These are phyloP conservation scores for Mormoops blainvillei DNA, from an alignment of 2,113 vertebrate genomes.

Conservation along the genomic window DNA sequence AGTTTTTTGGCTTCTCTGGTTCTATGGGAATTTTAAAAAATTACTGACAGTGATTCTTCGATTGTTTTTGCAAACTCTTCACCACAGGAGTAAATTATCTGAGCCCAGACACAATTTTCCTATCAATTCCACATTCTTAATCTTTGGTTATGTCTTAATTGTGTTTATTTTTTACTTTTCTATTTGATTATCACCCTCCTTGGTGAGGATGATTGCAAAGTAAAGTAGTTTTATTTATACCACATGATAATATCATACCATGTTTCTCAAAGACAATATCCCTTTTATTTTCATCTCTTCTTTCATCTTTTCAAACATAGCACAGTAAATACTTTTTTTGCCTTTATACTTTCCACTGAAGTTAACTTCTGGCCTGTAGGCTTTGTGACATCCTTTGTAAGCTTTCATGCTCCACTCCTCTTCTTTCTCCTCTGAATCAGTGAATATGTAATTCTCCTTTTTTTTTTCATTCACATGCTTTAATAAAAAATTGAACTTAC, in stretches of 20 bases:
- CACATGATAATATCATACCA: not conserved
- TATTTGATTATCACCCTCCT: not conserved
- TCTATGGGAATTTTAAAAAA: not conserved
- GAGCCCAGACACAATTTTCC: not conserved
- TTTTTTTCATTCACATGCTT: not conserved
- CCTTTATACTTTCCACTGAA: not conserved
- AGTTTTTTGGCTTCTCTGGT: not conserved
- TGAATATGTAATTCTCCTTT: not conserved
- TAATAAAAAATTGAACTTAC: not conserved
- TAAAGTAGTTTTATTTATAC: not conserved
- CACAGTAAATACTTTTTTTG: not conserved
- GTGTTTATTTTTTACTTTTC: conserved; percentile 3
- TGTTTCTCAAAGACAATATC: not conserved
- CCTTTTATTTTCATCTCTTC: not conserved
- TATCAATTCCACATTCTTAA: not conserved
- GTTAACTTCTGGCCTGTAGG: not conserved
- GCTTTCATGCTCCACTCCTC: not conserved
- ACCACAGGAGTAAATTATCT: conserved; percentile 4
- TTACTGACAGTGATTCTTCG: not conserved
- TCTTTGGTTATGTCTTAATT: not conserved
- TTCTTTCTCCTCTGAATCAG: not conserved
- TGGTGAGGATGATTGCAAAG: not conserved
- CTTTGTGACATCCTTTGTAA: not conserved
- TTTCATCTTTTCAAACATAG: not conserved
- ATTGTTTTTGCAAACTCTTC: conserved; percentile 2